These are phyloP conservation scores for Prietella phreatophila DNA, from an alignment of 2,113 vertebrate species.

Conservation along the genomic window DNA sequence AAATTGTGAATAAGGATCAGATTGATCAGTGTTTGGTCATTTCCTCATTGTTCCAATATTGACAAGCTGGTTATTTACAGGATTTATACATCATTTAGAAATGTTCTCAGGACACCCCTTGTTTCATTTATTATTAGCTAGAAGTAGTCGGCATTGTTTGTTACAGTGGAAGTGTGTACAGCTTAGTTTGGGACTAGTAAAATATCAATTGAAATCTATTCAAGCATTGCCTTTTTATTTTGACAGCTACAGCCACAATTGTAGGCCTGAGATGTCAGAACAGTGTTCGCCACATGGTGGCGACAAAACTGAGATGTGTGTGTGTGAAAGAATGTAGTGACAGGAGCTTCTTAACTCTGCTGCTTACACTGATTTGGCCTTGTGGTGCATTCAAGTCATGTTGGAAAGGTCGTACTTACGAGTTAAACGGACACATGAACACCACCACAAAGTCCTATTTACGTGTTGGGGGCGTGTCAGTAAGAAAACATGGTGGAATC, in stretches of 20 bases:
- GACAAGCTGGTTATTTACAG: background rate
- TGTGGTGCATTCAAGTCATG: too few species aligned
- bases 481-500: too few species aligned
- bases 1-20: background rate
- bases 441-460: too few species aligned
- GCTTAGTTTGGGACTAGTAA: background rate
- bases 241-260: background rate
- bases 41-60: background rate
- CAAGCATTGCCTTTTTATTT: background rate
- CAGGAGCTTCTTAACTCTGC: background rate
- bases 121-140: background rate
- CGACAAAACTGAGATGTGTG: background rate
- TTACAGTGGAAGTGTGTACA: background rate
- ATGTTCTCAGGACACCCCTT: background rate
- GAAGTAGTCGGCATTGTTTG: background rate
- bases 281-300: conserved; percentile 5
- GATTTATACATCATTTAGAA: background rate
- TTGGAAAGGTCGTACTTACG: too few species aligned
- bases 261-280: background rate
- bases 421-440: too few species aligned
- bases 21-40: background rate
- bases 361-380: too few species aligned
- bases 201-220: background rate
- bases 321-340: background rate
- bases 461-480: too few species aligned